Evolutionary conservation across 2,888 invertebrate genomes (phyloP), one percentile per base, ranked within the genome.

Genomic region (Pseudoips prasinana): DNA sequence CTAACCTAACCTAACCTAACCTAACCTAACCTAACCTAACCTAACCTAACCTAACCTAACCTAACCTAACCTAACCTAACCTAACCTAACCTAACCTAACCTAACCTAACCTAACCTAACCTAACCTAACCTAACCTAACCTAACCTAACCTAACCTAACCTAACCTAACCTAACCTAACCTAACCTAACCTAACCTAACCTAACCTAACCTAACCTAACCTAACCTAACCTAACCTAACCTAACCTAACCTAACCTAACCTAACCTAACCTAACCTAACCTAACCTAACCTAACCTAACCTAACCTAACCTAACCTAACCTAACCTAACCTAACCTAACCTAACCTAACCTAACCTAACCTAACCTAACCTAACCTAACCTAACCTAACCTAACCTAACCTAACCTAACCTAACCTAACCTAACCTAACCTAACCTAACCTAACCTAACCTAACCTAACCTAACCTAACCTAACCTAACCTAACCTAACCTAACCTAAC

Each of bases 11-110:
- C 37, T 39, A 45, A 39, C 43, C 43, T 37, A 44, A 39, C 40
- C 35, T 35, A 40, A 35, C 40, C 35, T 35, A 44, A 36, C 40
- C 40, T 39, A 41, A 38, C 38, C 43, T 43, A 43, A 43, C 46
- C 43, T 43, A 47, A 40, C 47, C 43, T 43, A 47, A 43, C 47
- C 43, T 43, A 47, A 43, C 47, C 43, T 43, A 47, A 40, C 46
- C 39, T 41, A 45, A 40, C 39, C 37, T 40, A 45, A 38, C 45
- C 39, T 37, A 41, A 38, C 41, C 41, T 41, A 46, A 38, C 45
- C 39, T 35, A 35, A 33, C 40, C 36, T 35, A 44, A 39, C 44
- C 37, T 38, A 46, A 37, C 45, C 42, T 42, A 42, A 39, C 45
- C 45, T 42, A 49, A 45, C 45, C 42, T 39, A 39, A 42, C 39